Evolutionary conservation across 2,113 vertebrate species (phyloP).

Genomic region (Notarius lentiginosus): DNA sequence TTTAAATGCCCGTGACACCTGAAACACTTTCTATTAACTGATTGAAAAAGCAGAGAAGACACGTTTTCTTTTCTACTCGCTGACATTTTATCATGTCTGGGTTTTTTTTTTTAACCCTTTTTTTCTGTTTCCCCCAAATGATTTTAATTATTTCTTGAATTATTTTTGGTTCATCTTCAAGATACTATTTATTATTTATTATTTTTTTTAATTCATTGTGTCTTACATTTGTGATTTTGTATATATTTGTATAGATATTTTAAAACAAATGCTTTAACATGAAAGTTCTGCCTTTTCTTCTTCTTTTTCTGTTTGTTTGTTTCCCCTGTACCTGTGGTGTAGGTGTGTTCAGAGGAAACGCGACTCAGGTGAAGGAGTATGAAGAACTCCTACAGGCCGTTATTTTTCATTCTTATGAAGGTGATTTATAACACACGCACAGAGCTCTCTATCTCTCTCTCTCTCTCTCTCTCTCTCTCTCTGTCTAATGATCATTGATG

Average conservation of each 20-base stretch:
- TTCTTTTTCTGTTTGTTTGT: background rate
- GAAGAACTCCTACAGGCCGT: slow-evolving; percentile 84
- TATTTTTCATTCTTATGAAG: slow-evolving; percentile 86
- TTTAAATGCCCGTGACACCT: background rate
- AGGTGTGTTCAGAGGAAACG: slow-evolving; percentile 90
- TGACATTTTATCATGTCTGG: background rate
- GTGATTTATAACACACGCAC: slow-evolving; percentile 64
- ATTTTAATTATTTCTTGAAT: background rate
- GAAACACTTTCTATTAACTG: background rate
- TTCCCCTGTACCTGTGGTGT: slow-evolving; percentile 46
- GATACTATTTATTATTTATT: background rate
- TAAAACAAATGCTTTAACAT: no score
- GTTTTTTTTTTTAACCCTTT: background rate
- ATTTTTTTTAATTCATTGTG: background rate
- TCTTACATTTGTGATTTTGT: background rate
- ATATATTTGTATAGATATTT: background rate
- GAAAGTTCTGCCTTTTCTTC: background rate
- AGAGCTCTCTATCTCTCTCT: background rate
- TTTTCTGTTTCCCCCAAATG: no score
- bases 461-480: no score
- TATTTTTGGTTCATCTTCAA: background rate
- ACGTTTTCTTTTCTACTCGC: background rate
- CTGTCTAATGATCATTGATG: background rate
- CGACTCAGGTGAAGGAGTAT: slow-evolving; percentile 89
- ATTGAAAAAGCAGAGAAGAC: background rate